Evolutionary conservation across 2,113 vertebrate species (phyloP), one percentile per base, ranked within the genome.

Genomic region (Cephalopholis sonnerati): DNA sequence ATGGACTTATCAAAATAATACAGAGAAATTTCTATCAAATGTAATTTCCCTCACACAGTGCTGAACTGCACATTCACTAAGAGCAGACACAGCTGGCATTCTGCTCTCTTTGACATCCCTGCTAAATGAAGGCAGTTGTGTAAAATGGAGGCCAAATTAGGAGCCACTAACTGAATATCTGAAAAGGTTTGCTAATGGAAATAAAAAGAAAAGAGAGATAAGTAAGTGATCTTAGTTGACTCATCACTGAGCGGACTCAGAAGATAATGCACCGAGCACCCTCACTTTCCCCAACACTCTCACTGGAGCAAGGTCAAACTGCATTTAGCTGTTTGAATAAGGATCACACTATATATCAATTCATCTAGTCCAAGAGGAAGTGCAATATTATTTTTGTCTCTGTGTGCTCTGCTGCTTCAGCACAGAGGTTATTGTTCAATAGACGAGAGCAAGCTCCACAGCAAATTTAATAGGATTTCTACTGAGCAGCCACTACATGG

Each of bases 111-210:
- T 24, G 24, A 5, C 36, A 13, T 15, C 39, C 32, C 20, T n/a
- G 61, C 36, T 63, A 63, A 63, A 62, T 22, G 11, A 63, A n/a
- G 22, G 36, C 62, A 12, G 22, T n/a, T 22, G 22, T n/a, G n/a
- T n/a, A 54, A 54, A 54, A n/a, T 54, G 22, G 53, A 54, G 22
- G 53, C 53, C 13, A 15, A 46, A 65, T 44, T 7, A 44, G 12
- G 13, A 44, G 24, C 22, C 3, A 17, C 13, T 24, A 7, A 65
- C 39, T 65, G 41, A 44, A 44, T 65, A 22, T 44, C 39, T 44
- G 22, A 64, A 64, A 65, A 54, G 62, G 62, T 65, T 65, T 17
- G 62, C 12, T 65, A 65, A 48, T 50, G 44, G 64, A 67, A 58
- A 48, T 27, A 48, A 48, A 48, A 50, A 27, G 15, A 5, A 41